Evolutionary conservation across 1,140 invertebrate genomes (phyloP), one percentile per base, ranked within the genome.

Genomic region (Hycleus cichorii): DNA sequence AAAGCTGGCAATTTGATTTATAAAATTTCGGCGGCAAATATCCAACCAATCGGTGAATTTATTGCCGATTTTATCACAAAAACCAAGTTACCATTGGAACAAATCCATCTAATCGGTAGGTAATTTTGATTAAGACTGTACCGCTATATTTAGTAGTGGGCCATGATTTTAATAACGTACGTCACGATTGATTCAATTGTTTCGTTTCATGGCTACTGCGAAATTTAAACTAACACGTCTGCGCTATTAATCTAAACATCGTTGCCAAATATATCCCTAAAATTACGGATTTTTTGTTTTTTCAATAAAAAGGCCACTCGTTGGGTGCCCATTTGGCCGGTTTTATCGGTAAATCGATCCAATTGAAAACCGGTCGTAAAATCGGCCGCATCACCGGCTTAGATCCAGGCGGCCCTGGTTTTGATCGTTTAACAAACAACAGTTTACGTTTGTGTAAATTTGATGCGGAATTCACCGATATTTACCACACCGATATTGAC

Each of bases 381-480:
- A 59, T 80, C 11, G 74, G 72, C 1, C 66, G 75, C 40, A 77
- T 80, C 59, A 73, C 77, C 70, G 85, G 83, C n/a, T 60, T 88
- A 47, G 86, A 89, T 69, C 82, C 85, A 0, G 86, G 85, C 10
- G 84, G 83, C 49, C 85, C 85, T 1, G 71, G 82, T 11, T 86
- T 84, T 66, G 66, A 60, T 27, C 38, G 42, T 11, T 56, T 72
- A 45, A 69, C 80, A 2, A 32, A 32, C 1, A 69, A 75, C 3
- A 77, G 82, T 49, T 85, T 83, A 1, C 83, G 88, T 9, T 72
- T 93, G n/a, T 79, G 83, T 11, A 71, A 81, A 9, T 77, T 78
- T 0, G 91, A 93, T 69, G 93, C 93, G 0, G 66, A 76, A 4
- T 94, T 95, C 70, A 91, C 96, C 6, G 93, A 95, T 71, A 84